A percentile compares a stretch with the other conserved stretches of the same genome.
These are phyloP conservation scores for Palaemon carinicauda DNA, from an alignment of 1,140 invertebrate species.

Conservation along the genomic window DNA sequence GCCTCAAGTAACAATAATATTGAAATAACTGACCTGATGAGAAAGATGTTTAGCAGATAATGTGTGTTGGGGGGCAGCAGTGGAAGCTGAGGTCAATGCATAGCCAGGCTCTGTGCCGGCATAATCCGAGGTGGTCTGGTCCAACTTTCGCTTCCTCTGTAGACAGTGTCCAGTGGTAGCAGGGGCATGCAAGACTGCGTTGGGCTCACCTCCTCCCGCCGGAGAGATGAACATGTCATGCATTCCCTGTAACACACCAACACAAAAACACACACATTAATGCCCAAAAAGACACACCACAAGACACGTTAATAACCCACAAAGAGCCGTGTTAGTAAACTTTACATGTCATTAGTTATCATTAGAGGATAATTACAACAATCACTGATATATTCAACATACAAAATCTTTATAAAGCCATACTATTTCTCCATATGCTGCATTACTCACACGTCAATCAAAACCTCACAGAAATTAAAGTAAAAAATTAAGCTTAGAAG, in stretches of 20 bases:
- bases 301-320: neutral
- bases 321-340: neutral
- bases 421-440: no score
- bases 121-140: constrained; percentile 59
- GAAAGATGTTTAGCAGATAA: constrained; percentile 36
- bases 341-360: neutral
- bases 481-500: no score
- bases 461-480: neutral
- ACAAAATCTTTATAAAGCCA: neutral
- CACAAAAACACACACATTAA: constrained; percentile 46
- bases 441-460: no score
- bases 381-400: neutral
- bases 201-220: constrained; percentile 61
- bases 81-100: constrained; percentile 30
- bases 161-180: constrained; percentile 59
- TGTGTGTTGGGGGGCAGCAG: constrained; percentile 41
- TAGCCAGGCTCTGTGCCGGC: constrained; percentile 23
- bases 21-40: constrained; percentile 25
- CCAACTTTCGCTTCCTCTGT: constrained; percentile 71
- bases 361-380: neutral
- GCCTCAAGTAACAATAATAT: no score
- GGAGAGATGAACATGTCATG: constrained; percentile 79
- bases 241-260: constrained; percentile 70
- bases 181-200: constrained; percentile 61
- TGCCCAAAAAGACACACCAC: constrained; percentile 48